These are phyloP conservation scores for Melolontha melolontha DNA, from an alignment of 2,888 invertebrate species.

Conservation along the genomic window DNA sequence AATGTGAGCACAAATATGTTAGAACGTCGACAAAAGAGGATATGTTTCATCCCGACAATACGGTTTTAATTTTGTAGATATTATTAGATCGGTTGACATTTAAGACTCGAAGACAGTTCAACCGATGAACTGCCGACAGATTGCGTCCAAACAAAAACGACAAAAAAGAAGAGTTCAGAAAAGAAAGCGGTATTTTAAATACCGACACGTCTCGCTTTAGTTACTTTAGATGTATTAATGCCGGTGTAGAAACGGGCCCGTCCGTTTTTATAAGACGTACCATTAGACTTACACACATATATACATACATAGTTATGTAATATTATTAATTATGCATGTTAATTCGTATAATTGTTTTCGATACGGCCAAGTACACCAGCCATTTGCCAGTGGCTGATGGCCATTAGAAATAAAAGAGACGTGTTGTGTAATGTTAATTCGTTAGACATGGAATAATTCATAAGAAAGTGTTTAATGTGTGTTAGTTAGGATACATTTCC, in stretches of 20 bases:
- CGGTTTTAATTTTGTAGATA: conserved; percentile 31
- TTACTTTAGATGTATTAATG: conserved; percentile 4
- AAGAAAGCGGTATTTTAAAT: conserved; percentile 33
- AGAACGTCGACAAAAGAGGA: no score
- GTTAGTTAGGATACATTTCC: conserved; percentile 17
- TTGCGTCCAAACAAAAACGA: conserved; percentile 14
- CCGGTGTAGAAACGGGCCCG: background rate
- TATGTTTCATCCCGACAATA: background rate
- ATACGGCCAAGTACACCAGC: conserved; percentile 26
- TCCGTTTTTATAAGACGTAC: conserved; percentile 1
- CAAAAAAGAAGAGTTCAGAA: conserved; percentile 20
- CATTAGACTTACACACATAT: conserved; percentile 2
- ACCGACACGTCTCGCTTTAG: conserved; percentile 29
- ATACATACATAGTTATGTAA: conserved; percentile 19
- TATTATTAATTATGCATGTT: conserved; percentile 38
- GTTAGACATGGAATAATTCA: conserved; percentile 25
- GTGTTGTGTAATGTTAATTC: conserved; percentile 26
- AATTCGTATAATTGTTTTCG: conserved; percentile 34
- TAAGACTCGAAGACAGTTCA: conserved; percentile 29
- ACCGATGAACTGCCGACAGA: background rate
- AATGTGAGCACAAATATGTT: no score
- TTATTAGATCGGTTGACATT: conserved; percentile 44
- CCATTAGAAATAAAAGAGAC: conserved; percentile 11
- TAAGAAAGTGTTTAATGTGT: conserved; percentile 27
- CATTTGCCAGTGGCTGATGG: conserved; percentile 17